Base-by-base conservation (phyloP, 1,140 invertebrate genomes). In the Trichonephila clavipes region DNA sequence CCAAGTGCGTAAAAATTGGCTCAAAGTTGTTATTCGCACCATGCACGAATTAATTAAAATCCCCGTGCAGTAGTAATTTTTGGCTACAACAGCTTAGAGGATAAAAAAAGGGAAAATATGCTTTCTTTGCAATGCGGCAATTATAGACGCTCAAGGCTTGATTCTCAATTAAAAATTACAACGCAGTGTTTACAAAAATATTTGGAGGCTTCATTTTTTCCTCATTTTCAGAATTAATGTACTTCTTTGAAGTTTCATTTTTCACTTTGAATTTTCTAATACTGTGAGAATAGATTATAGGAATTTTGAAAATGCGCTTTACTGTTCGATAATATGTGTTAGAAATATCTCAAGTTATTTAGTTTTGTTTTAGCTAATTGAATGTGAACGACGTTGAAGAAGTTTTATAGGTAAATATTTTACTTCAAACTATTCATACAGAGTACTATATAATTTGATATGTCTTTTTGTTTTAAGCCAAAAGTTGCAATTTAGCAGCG, bases 81-180 rank as follows among this genome's bases (percentile, higher is more conserved):
- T 28, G 69, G 69, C 28, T 77, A 77, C 69, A 12, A 8, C 82
- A 83, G 51, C 40, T 51, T 83, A 58, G 82, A 21, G 82, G n/a
- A 58, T 51, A 83, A 83, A 83, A 83, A n/a, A 58, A 3, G 58
- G 82, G 16, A 24, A 83, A 77, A 77, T 77, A 77, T 69, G 66
- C 19, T 59, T 59, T 51, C 82, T 83, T 83, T 58, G 40, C 40
- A 24, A 59, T 19, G 10, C 12, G 44, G 82, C 40, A 83, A 83
- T 83, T 83, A 83, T 83, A 58, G 19, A 12, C 21, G 82, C 82
- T 83, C 82, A 51, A 58, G 40, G 82, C 82, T 83, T 83, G 82
- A 58, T 83, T 83, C 82, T 51, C 82, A 83, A 83, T 83, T 83
- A 83, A 83, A 83, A 83, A 18, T 83, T 83, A n/a, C 24, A 83